Base-by-base conservation (phyloP, 2,888 invertebrate genomes). In the Drosophila imparisetae region DNA sequence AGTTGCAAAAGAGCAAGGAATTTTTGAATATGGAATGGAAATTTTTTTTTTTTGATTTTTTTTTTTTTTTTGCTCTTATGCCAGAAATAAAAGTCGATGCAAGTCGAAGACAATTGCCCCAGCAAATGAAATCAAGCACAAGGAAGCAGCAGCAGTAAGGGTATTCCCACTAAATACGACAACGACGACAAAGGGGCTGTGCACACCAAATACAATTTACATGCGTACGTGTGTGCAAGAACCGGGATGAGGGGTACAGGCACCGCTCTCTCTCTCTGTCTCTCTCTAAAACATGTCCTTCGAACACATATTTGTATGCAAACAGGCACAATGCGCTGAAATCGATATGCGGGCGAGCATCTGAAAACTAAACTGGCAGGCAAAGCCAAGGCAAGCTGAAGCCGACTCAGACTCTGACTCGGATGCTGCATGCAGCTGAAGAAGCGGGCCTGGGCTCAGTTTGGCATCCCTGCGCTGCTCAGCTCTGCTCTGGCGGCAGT, bases 341-440 rank as follows among this genome's bases (percentile, higher is more conserved):
- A 89, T 90, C 88, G 91, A 90, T 89, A 89, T 89, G 88, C 88
- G 91, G 88, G 88, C 89, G 79, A 69, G 69, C 67, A 38, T 61
- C 66, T 29, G 52, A 15, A 15, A 34, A 54, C 54, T 54, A 24
- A 55, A 53, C 32, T 32, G 21, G n/a, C 21, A 45, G 42, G 60
- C 55, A 49, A 52, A 62, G 62, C 69, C 21, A 69, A 72, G 69
- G 78, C 82, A 36, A 24, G 54, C 50, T 50, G 29, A 45, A 24
- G 21, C 21, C 45, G 21, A 45, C 45, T 21, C 45, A 45, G 21
- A 24, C 15, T 15, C 36, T 15, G 36, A 36, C 15, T 24, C 45
- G 8, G 21, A 15, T 50, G 27, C 2, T 24, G 36, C 27, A 8
- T 81, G 73, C 65, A 75, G 69, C 62, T 67, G 15, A 15, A 61